Evolutionary conservation across 2,113 vertebrate genomes (phyloP).

Genomic region (Otolemur garnettii): DNA sequence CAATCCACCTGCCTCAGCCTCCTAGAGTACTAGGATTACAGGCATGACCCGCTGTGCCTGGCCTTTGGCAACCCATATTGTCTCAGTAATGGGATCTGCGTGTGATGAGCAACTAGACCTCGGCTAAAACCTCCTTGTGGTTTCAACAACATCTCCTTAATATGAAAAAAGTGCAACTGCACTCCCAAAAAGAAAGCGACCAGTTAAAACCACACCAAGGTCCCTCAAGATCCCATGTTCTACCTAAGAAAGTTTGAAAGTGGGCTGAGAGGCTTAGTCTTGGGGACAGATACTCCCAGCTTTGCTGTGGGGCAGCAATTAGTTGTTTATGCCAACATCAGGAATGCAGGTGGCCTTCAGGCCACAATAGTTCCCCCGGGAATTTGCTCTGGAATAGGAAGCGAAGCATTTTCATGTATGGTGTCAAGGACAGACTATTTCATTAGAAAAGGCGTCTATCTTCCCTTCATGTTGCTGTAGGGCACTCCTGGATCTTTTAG

Average conservation of each 20-base stretch:
- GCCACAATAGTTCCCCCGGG: neutral
- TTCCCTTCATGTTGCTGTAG: neutral
- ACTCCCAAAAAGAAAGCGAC: neutral
- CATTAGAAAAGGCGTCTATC: neutral
- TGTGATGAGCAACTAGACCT: no score
- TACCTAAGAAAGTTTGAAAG: neutral
- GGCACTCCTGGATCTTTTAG: neutral
- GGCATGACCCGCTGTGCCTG: no score
- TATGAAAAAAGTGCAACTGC: neutral
- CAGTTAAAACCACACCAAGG: fast-evolving
- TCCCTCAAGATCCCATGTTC: fast-evolving
- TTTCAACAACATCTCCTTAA: neutral
- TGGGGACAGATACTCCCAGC: neutral
- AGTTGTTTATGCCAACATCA: neutral
- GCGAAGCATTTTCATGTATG: no score
- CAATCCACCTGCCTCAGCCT: no score
- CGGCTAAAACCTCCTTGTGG: no score
- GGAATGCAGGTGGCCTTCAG: neutral
- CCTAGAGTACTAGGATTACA: no score
- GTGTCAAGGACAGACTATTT: neutral
- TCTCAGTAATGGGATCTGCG: no score
- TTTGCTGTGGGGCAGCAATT: neutral
- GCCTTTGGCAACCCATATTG: no score
- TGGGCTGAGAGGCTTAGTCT: fast-evolving
- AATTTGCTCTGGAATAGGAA: neutral